Percentiles rank a stretch among this genome's conserved stretches.
phyloP scores from a whole-genome alignment of 1,140 invertebrate genomes.

The Laupala kohalensis region DNA sequence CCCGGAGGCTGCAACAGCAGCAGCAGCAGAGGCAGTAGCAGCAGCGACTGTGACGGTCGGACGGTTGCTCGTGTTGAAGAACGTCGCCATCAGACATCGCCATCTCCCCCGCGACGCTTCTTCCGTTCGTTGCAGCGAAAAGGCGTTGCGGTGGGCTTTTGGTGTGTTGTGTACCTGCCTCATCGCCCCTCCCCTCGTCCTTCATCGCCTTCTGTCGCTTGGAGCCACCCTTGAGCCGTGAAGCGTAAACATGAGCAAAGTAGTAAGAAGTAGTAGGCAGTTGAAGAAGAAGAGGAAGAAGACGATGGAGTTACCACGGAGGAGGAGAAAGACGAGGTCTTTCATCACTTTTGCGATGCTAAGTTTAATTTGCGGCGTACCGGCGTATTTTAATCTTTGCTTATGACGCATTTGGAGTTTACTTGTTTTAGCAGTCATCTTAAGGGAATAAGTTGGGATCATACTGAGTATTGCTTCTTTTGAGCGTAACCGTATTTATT shows the following conservation, averaged over 20 bases:
- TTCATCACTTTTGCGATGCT: not conserved
- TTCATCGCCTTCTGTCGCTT: too few species aligned
- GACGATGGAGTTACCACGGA: not conserved
- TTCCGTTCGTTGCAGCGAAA: not conserved
- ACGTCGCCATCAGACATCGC: not conserved
- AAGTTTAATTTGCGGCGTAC: not conserved
- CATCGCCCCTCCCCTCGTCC: too few species aligned
- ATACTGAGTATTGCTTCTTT: too few species aligned
- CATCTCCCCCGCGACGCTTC: not conserved
- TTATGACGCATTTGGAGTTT: too few species aligned
- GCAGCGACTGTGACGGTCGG: too few species aligned
- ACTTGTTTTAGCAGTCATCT: too few species aligned
- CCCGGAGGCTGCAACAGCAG: not conserved
- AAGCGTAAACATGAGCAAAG: not conserved
- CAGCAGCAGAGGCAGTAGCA: not conserved
- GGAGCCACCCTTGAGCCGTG: too few species aligned
- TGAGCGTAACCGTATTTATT: too few species aligned
- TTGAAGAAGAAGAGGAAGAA: not conserved
- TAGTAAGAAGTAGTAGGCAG: too few species aligned
- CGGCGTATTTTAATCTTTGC: not conserved
- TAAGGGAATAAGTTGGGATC: too few species aligned
- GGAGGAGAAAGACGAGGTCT: too few species aligned
- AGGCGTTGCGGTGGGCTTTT: not conserved
- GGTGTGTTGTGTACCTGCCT: not conserved
- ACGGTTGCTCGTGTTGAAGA: too few species aligned